Conservation (phyloP, 2,797 vertebrate species). For the Acrossocheilus wenchowensis region DNA sequence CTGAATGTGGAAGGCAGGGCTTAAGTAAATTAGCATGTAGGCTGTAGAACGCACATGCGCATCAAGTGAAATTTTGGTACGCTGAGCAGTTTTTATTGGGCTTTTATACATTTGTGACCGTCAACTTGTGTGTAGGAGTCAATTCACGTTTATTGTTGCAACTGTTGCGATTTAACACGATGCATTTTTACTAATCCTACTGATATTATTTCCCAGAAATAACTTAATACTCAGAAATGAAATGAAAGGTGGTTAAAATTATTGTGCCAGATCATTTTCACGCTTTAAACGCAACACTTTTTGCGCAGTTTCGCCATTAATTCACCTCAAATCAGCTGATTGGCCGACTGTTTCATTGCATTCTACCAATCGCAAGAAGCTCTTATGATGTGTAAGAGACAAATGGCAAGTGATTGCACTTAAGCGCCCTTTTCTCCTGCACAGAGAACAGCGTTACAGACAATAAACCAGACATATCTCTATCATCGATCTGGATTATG, state of each 20-base stretch:
- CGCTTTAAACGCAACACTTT: not conserved
- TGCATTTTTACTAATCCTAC: not conserved
- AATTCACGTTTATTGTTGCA: not conserved
- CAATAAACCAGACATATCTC: conserved; percentile 26
- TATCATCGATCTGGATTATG: conserved; percentile 24
- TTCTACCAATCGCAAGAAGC: conserved; percentile 21
- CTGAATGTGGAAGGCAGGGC: not conserved
- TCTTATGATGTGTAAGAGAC: conserved; percentile 11
- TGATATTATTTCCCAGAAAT: not conserved
- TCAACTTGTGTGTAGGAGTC: conserved; percentile 10
- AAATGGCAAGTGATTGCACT: conserved; percentile 56
- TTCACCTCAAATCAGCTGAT: conserved; percentile 30
- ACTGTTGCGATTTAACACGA: not conserved
- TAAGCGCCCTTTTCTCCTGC: conserved; percentile 47
- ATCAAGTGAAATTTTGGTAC: not conserved
- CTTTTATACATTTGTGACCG: conserved; percentile 9
- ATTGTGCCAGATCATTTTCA: not conserved
- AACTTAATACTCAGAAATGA: not conserved
- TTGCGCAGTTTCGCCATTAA: not conserved
- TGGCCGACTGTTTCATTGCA: conserved; percentile 8
- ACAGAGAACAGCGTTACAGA: not conserved
- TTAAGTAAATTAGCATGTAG: conserved; percentile 16
- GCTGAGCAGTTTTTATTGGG: conserved; percentile 12
- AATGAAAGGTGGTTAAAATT: not conserved
- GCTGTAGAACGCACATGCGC: conserved; percentile 21